Percentiles rank a stretch among this genome's conserved stretches.
Conservation (phyloP, 2,113 vertebrate species). For the Rattus rattus region DNA sequence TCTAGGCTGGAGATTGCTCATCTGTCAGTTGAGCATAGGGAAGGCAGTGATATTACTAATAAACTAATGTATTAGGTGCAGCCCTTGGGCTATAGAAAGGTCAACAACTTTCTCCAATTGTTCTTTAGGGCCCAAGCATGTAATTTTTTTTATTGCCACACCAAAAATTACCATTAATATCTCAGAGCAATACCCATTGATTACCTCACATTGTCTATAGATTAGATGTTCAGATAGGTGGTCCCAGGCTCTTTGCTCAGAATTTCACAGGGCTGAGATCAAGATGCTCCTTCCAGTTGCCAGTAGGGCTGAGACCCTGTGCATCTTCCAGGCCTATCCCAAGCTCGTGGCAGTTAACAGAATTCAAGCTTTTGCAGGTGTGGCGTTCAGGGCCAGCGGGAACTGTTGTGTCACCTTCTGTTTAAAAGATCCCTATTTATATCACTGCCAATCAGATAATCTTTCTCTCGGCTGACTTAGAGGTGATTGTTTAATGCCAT, state of each 20-base stretch:
- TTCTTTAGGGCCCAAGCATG: neutral
- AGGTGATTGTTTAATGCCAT: neutral
- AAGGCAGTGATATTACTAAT: neutral
- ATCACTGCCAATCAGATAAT: neutral
- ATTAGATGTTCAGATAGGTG: neutral
- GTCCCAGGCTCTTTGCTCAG: neutral
- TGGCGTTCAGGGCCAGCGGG: neutral
- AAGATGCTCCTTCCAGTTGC: neutral
- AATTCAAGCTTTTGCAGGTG: neutral
- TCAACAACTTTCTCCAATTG: neutral
- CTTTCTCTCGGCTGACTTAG: slow-evolving; percentile 16
- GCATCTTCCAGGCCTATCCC: neutral
- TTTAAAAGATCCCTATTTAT: slow-evolving; percentile 11
- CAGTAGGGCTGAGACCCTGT: neutral
- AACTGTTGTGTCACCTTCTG: neutral
- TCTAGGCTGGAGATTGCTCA: neutral
- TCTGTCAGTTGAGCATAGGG: neutral
- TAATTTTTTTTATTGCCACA: slow-evolving; percentile 12
- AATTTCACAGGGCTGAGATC: neutral
- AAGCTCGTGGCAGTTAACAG: neutral
- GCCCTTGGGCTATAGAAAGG: neutral
- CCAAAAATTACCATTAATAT: neutral
- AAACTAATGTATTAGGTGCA: neutral
- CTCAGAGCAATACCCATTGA: neutral
- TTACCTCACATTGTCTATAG: neutral